A percentile compares a stretch with the other conserved stretches of the same genome.
Evolutionary conservation across 2,797 vertebrate species (phyloP).

Genomic region (Lutjanus argentimaculatus): DNA sequence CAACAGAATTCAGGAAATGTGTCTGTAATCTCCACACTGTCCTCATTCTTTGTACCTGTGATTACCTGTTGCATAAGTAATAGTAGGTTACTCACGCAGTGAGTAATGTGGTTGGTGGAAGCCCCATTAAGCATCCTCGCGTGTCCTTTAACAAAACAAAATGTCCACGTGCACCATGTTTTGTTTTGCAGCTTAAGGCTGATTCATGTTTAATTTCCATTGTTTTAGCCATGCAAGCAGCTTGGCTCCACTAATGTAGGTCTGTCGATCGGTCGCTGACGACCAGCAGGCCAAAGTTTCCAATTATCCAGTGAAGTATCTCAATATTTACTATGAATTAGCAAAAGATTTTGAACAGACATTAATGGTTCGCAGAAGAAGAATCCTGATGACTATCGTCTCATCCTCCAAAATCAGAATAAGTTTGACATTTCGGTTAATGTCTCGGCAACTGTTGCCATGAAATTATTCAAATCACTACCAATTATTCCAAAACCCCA

Average conservation of each 20-base stretch:
- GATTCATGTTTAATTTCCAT: slow-evolving; percentile 23
- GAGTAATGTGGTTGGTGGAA: slow-evolving; percentile 60
- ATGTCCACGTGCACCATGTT: slow-evolving; percentile 32
- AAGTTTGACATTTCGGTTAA: neutral
- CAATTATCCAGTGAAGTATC: neutral
- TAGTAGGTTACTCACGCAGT: slow-evolving; percentile 51
- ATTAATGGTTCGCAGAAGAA: neutral
- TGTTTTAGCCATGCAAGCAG: neutral
- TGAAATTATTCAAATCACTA: too few species aligned
- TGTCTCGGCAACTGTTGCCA: neutral
- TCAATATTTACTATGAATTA: too few species aligned
- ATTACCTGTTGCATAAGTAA: slow-evolving; percentile 59
- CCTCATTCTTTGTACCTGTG: slow-evolving; percentile 7
- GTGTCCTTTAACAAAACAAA: slow-evolving; percentile 60
- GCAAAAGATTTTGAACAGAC: neutral
- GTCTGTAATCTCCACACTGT: slow-evolving; percentile 40
- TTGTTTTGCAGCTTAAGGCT: slow-evolving; percentile 49
- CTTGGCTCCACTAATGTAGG: neutral
- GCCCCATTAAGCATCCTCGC: slow-evolving; percentile 53
- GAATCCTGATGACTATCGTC: neutral
- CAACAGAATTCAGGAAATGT: slow-evolving; percentile 38
- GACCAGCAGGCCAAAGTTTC: too few species aligned
- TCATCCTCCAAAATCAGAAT: too few species aligned
- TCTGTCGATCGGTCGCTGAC: neutral
- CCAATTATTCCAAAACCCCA: too few species aligned